phyloP scores from a whole-genome alignment of 2,888 invertebrate species.

The Limnephilus marmoratus region DNA sequence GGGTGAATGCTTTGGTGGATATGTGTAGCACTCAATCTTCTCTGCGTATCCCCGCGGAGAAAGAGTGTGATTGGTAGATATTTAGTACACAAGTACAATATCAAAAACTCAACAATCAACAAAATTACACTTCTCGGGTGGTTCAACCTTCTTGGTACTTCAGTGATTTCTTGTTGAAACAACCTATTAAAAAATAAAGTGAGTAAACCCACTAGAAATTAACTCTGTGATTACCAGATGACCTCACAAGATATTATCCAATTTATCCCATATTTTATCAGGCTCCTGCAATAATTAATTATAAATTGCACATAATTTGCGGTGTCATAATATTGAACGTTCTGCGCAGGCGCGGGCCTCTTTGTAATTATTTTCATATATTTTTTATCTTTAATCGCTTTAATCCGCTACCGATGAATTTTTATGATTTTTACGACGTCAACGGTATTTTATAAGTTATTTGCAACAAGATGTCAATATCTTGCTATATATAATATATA shows the following conservation, averaged over 20 bases:
- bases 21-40: no score
- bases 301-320: constrained; percentile 11
- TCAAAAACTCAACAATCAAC: no score
- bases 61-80: neutral
- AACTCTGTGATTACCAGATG: neutral
- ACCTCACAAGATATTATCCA: neutral
- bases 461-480: no score
- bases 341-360: neutral
- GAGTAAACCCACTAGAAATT: neutral
- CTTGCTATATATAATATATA: no score
- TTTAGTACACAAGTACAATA: no score
- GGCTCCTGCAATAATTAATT: neutral
- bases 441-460: no score
- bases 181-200: neutral
- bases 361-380: neutral
- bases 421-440: neutral
- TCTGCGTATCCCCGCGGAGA: neutral
- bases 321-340: neutral
- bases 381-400: neutral
- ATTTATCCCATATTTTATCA: neutral
- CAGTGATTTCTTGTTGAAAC: neutral
- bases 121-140: neutral
- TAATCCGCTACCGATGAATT: neutral
- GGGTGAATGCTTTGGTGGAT: neutral
- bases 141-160: neutral